Base-by-base conservation (phyloP, 2,888 invertebrate genomes). In the Heteromyza rotundicornis region DNA sequence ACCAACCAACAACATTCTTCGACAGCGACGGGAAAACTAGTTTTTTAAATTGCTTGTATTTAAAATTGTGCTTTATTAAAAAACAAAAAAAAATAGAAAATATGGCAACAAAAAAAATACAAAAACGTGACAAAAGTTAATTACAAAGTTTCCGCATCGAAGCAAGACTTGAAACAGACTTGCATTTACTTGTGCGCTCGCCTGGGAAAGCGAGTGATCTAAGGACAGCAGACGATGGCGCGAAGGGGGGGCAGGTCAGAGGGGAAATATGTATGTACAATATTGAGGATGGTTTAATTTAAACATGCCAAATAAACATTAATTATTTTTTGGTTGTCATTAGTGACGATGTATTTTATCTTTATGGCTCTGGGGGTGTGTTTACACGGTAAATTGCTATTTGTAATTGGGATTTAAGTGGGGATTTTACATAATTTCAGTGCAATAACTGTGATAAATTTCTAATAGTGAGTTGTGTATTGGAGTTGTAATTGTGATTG, bases 101-200 rank as follows among this genome's bases (percentile, higher is more conserved):
- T 19, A 17, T 5, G 7, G 7, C 5, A 47, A 47, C 17, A 20
- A 47, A 47, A 47, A 47, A 20, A 2, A 14, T 19, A 47, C 19
- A 47, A 47, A 47, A 47, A 47, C 79, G 78, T 78, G 78, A 79
- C 79, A 78, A 76, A 76, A 77, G 74, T 78, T 78, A 78, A 78
- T 78, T 78, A 78, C 74, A 76, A 77, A 72, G 70, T 77, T 65
- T 59, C 56, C 70, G 62, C 59, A 49, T 61, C 61, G 60, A 56
- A 62, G 61, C 57, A 49, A 44, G 2, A 44, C 10, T 16, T 57
- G 56, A 17, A 36, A 24, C 14, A 2, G 40, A 40, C 40, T 40
- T n/a, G 40, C 14, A 40, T 7, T 40, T n/a, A 14, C 14, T 40
- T n/a, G 27, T 27, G 27, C 27, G 27, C 27, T 27, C 10, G 27